Conservation (phyloP, 2,888 invertebrate species). For the Orthosia gracilis region DNA sequence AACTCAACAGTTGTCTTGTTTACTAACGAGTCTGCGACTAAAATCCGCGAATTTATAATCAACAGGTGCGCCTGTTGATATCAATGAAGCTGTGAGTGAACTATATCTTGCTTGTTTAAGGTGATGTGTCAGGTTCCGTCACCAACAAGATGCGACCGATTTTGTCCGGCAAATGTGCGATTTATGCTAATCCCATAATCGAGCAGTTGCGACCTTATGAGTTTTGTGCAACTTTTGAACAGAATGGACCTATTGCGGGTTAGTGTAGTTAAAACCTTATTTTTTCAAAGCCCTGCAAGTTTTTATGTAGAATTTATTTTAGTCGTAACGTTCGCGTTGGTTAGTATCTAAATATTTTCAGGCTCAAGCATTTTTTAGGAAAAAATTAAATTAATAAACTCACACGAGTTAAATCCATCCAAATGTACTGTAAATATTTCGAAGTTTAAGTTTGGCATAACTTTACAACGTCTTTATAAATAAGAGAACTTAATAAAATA, state of each 20-base stretch:
- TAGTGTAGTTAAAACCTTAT: conserved; percentile 35
- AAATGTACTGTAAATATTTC: background rate
- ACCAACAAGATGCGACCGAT: conserved; percentile 37
- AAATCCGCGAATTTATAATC: background rate
- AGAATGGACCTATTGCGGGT: conserved; percentile 45
- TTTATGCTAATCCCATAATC: conserved; percentile 65
- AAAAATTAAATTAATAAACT: no score
- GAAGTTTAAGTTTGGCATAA: background rate
- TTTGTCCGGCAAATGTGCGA: conserved; percentile 41
- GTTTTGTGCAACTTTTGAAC: conserved; percentile 68
- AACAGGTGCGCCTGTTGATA: conserved; percentile 20
- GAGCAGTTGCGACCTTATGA: conserved; percentile 73
- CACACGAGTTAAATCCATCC: no score
- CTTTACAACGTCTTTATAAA: background rate
- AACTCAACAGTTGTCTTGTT: no score
- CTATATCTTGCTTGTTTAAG: conserved; percentile 38
- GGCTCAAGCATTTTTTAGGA: no score
- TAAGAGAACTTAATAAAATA: background rate
- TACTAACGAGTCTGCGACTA: background rate
- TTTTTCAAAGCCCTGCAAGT: background rate
- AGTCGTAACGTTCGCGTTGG: background rate
- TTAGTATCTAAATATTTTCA: no score
- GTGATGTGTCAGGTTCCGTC: conserved; percentile 43
- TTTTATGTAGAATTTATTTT: background rate
- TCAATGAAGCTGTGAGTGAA: background rate